Base-by-base conservation (phyloP, 2,888 invertebrate species). In the Microctonus brassicae region DNA sequence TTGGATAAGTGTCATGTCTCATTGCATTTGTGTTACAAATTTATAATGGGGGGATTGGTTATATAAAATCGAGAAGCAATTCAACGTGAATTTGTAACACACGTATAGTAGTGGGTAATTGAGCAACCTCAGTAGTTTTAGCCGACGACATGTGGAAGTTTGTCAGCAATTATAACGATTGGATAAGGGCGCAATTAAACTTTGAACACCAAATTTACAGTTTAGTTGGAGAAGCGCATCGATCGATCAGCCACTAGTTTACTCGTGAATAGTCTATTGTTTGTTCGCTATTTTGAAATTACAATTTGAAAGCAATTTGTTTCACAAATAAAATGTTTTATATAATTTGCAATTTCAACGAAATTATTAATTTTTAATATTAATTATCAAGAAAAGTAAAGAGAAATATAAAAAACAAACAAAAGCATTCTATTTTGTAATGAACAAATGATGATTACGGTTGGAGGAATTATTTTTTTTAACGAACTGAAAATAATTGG, bases 151-250 rank as follows among this genome's bases (percentile, higher is more conserved):
- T 78, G 75, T 77, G 70, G 63, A 74, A 80, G 77, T 79, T 81
- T 78, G 80, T 78, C 77, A 78, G 77, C 70, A 77, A 77, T 73
- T 79, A 74, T 76, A 79, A 79, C 77, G 77, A 76, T 70, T 76
- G 77, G 80, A 82, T 82, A 79, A 81, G 79, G 79, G 77, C 76
- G 79, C 79, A 80, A 83, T 83, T 81, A 81, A 83, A 82, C 81
- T 83, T 82, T 80, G 82, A 82, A 79, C 78, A 77, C 77, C 77
- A 73, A 47, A 47, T 78, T 79, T 72, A 76, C 70, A 74, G 77
- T 76, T 79, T 74, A 77, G 76, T 64, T 53, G 33, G 65, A 58
- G 73, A 75, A 77, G 76, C 76, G 75, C 79, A 80, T 78, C 78
- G 77, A 78, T 73, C 70, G 62, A 68, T 60, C 33, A 65, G 71